These are phyloP conservation scores for Styela plicata DNA, from an alignment of 23 tunicate species.

Conservation along the genomic window DNA sequence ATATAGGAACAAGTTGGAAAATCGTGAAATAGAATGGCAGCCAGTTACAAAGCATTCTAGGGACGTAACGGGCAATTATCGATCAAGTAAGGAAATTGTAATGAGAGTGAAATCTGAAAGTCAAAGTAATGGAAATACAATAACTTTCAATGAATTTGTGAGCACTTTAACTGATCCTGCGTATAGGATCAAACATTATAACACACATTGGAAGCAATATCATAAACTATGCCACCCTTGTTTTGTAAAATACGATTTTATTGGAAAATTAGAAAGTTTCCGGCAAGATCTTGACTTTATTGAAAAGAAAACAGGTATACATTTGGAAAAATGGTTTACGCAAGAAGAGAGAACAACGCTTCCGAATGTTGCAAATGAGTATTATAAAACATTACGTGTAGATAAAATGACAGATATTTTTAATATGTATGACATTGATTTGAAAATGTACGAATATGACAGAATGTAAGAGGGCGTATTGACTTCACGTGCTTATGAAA, in stretches of 20 bases:
- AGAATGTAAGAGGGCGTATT: neutral
- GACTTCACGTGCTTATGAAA: neutral
- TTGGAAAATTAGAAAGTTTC: slow-evolving; percentile 30
- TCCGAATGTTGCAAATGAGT: neutral
- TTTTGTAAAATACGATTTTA: slow-evolving; percentile 35
- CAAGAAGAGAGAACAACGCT: neutral
- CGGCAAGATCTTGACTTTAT: slow-evolving; percentile 10
- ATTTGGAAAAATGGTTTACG: neutral
- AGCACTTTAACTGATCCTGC: slow-evolving; percentile 17
- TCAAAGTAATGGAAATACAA: neutral
- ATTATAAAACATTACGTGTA: neutral
- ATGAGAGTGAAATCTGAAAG: neutral
- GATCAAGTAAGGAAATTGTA: neutral
- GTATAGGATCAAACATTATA: slow-evolving; percentile 14
- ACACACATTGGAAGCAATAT: slow-evolving; percentile 30
- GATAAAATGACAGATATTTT: neutral
- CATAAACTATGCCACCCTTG: slow-evolving; percentile 36
- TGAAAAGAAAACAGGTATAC: neutral
- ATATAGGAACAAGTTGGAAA: slow-evolving; percentile 25
- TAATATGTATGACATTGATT: slow-evolving; percentile 9
- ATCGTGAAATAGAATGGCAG: neutral
- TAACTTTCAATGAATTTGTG: slow-evolving; percentile 11
- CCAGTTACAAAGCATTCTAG: neutral
- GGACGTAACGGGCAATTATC: neutral
- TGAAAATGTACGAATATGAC: slow-evolving; percentile 19